Evolutionary conservation across 1,140 invertebrate genomes (phyloP).

Genomic region (Nasonia longicornis): DNA sequence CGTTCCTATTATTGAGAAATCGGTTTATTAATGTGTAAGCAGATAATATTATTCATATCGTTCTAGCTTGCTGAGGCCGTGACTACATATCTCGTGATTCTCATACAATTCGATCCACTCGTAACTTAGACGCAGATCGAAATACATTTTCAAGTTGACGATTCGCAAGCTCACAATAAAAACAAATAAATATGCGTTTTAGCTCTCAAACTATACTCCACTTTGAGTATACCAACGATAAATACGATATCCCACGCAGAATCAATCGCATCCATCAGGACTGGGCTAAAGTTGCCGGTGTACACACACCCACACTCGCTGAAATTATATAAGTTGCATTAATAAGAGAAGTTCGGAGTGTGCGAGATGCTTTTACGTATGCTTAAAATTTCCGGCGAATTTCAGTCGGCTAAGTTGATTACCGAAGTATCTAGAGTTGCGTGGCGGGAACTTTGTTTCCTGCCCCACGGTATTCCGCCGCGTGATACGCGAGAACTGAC

Average conservation of each 20-base stretch:
- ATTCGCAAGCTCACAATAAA: too few species aligned
- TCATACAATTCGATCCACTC: background rate
- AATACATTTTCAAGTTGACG: too few species aligned
- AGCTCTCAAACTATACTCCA: too few species aligned
- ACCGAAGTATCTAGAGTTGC: constrained; percentile 16
- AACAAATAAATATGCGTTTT: too few species aligned
- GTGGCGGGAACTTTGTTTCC: constrained; percentile 15
- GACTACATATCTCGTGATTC: background rate
- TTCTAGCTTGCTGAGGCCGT: background rate
- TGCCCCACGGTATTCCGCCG: background rate
- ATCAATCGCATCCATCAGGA: background rate
- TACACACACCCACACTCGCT: too few species aligned
- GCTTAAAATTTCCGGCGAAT: constrained; percentile 28
- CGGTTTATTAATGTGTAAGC: background rate
- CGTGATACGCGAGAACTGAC: constrained; percentile 1
- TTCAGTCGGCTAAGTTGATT: constrained; percentile 35
- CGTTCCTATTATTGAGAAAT: background rate
- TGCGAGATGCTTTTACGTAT: constrained; percentile 7
- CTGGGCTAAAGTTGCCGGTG: too few species aligned
- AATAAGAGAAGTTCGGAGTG: constrained; percentile 8
- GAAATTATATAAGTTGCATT: constrained; percentile 4
- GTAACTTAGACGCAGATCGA: background rate
- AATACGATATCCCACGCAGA: background rate
- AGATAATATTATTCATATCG: background rate
- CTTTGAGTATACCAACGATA: too few species aligned